Evolutionary conservation across 1,140 invertebrate genomes (phyloP).

Genomic region (Drosophila suzukii): DNA sequence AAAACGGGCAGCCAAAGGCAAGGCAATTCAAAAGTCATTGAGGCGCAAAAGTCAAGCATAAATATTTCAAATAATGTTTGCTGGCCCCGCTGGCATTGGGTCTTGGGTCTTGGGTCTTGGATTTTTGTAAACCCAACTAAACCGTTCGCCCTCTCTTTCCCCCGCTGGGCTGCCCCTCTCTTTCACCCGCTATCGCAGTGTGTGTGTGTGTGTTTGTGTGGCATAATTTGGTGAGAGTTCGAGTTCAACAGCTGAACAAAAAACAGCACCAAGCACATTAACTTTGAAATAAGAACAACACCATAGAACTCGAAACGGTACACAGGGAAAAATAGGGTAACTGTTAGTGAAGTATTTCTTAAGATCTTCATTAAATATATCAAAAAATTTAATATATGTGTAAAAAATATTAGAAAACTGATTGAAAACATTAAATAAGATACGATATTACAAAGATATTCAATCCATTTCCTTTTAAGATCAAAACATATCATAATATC

Average conservation of each 20-base stretch:
- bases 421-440: too few species aligned
- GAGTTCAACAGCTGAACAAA: slow-evolving; percentile 78
- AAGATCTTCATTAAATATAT: neutral
- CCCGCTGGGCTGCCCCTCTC: slow-evolving; percentile 14
- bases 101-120: slow-evolving; percentile 44
- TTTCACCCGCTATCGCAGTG: slow-evolving; percentile 22
- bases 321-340: slow-evolving; percentile 14
- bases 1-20: slow-evolving; percentile 77
- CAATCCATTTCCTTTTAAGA: too few species aligned
- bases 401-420: too few species aligned
- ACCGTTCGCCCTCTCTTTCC: slow-evolving; percentile 17
- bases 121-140: slow-evolving; percentile 13
- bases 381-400: too few species aligned
- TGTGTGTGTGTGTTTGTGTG: slow-evolving; percentile 60
- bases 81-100: slow-evolving; percentile 72
- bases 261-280: slow-evolving; percentile 65
- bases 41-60: slow-evolving; percentile 83
- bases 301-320: slow-evolving; percentile 25
- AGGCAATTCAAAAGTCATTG: slow-evolving; percentile 83
- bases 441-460: too few species aligned
- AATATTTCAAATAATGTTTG: slow-evolving; percentile 82
- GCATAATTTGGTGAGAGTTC: slow-evolving; percentile 82
- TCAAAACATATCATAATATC: too few species aligned
- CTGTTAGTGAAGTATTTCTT: neutral
- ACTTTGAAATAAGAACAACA: slow-evolving; percentile 63